Percentiles rank a stretch among this genome's conserved stretches.
phyloP scores from a whole-genome alignment of 2,797 vertebrate species.

The Muscicapa comitata region DNA sequence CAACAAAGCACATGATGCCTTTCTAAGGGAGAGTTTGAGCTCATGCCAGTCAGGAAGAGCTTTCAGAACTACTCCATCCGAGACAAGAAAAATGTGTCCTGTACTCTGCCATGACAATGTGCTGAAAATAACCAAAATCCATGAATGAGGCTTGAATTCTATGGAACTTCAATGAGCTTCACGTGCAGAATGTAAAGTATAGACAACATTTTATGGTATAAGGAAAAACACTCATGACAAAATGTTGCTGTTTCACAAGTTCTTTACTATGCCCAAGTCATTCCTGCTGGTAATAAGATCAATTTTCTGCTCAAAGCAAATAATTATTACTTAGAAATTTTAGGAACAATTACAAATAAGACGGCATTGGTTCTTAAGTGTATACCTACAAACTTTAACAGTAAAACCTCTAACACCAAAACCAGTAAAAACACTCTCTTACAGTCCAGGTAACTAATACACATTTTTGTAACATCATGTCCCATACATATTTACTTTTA shows the following conservation, averaged over 20 bases:
- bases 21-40: neutral
- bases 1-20: neutral
- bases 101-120: neutral
- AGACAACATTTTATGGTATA: neutral
- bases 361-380: neutral
- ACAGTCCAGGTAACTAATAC: neutral
- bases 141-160: neutral
- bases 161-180: neutral
- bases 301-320: neutral
- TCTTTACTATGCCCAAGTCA: neutral
- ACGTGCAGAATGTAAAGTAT: neutral
- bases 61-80: neutral
- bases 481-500: neutral
- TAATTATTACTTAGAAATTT: neutral
- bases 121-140: neutral
- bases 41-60: neutral
- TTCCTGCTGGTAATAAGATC: neutral
- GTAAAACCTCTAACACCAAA: neutral
- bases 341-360: neutral
- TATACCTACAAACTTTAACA: neutral
- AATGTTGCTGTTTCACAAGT: neutral
- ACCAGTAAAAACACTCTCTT: neutral
- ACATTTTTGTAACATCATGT: neutral
- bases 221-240: neutral
- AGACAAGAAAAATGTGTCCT: neutral